A percentile compares a stretch with the other conserved stretches of the same genome.
phyloP scores from a whole-genome alignment of 2,888 invertebrate species.

The Chrysolina americana region DNA sequence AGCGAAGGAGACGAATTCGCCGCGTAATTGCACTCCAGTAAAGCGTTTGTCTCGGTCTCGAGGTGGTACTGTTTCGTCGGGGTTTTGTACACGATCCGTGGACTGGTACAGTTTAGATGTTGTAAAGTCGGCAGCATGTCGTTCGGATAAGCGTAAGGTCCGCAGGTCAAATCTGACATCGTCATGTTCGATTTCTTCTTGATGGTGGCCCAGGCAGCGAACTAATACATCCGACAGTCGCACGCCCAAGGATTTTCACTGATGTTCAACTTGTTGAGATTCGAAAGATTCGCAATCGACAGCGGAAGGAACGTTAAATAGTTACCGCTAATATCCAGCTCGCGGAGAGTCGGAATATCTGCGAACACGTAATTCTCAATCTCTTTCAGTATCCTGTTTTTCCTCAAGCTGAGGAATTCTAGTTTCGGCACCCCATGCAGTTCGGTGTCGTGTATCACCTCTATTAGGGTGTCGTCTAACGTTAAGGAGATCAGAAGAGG shows the following conservation, averaged over 20 bases:
- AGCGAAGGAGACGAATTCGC: slow-evolving; percentile 86
- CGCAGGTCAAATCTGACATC: slow-evolving; percentile 77
- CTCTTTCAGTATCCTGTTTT: slow-evolving; percentile 75
- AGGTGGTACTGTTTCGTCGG: slow-evolving; percentile 77
- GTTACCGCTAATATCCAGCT: slow-evolving; percentile 81
- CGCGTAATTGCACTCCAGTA: slow-evolving; percentile 80
- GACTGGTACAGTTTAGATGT: slow-evolving; percentile 81
- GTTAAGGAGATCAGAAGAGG: slow-evolving; percentile 74
- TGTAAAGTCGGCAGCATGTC: slow-evolving; percentile 81
- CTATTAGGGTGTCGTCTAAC: slow-evolving; percentile 79
- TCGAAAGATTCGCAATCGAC: slow-evolving; percentile 77
- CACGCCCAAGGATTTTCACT: slow-evolving; percentile 87
- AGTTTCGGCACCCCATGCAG: slow-evolving; percentile 77
- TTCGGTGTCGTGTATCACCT: slow-evolving; percentile 77
- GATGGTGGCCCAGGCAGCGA: slow-evolving; percentile 64
- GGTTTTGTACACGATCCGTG: slow-evolving; percentile 74
- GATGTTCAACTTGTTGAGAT: slow-evolving; percentile 78
- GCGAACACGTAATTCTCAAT: slow-evolving; percentile 77
- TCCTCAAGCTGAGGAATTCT: slow-evolving; percentile 74
- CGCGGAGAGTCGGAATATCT: slow-evolving; percentile 75
- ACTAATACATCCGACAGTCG: slow-evolving; percentile 79
- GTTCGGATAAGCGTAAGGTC: slow-evolving; percentile 75
- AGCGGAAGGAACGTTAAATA: slow-evolving; percentile 80
- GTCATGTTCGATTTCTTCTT: slow-evolving; percentile 70
- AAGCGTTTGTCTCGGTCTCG: slow-evolving; percentile 77